These are phyloP conservation scores for Seriola rivoliana DNA, from an alignment of 2,113 vertebrate genomes.

Conservation along the genomic window DNA sequence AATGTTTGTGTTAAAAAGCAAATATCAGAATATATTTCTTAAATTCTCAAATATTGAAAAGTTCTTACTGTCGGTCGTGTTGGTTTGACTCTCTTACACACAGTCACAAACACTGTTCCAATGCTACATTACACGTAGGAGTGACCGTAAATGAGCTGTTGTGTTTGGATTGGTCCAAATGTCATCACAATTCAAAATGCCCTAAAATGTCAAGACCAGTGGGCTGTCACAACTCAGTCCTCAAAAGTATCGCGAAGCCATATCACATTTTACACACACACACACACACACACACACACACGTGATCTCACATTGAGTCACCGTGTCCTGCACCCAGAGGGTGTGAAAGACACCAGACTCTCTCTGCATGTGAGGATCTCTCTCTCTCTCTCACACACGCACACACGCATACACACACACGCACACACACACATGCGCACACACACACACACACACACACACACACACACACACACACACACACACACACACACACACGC, in stretches of 20 bases:
- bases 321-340: slow-evolving; percentile 38
- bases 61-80: too few species aligned
- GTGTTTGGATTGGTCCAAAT: slow-evolving; percentile 30
- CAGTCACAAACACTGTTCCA: too few species aligned
- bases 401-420: background rate
- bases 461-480: background rate
- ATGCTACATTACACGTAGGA: background rate
- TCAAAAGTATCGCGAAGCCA: background rate
- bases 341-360: slow-evolving; percentile 57
- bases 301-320: slow-evolving; percentile 51
- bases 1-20: background rate
- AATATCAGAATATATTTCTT: background rate
- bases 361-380: slow-evolving; percentile 34
- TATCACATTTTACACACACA: slow-evolving; percentile 14
- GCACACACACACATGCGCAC: slow-evolving; percentile 8
- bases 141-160: slow-evolving; percentile 43
- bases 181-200: slow-evolving; percentile 36
- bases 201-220: slow-evolving; percentile 44
- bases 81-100: background rate
- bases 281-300: slow-evolving; percentile 12
- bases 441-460: slow-evolving; percentile 3
- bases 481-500: slow-evolving; percentile 9
- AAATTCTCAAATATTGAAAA: background rate
- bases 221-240: slow-evolving; percentile 43
- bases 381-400: too few species aligned